Conservation (phyloP, 2,797 vertebrate genomes). For the Simalia tracyae region DNA sequence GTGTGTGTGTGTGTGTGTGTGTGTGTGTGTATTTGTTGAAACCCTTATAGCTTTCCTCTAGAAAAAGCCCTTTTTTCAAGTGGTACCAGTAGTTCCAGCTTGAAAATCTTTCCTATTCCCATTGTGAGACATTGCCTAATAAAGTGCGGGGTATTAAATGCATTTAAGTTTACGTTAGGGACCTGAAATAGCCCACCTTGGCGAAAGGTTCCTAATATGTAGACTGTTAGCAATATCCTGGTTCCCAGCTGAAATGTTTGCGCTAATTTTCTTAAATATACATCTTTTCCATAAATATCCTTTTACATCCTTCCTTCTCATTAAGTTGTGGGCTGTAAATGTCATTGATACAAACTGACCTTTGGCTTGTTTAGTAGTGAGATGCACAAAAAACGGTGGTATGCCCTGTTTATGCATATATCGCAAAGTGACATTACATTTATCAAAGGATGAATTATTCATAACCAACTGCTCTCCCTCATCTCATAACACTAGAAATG, state of each 20-base stretch:
- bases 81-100: conserved; percentile 28
- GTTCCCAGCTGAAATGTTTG: conserved; percentile 8
- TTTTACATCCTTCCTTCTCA: neutral
- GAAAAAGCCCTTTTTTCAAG: conserved; percentile 34
- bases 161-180: conserved; percentile 24
- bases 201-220: neutral
- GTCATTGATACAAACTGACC: neutral
- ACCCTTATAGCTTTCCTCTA: conserved; percentile 28
- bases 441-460: conserved; percentile 31
- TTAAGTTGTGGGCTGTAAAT: neutral
- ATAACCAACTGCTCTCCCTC: conserved; percentile 4
- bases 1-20: neutral
- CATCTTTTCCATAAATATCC: neutral
- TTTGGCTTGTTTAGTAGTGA: conserved; percentile 18
- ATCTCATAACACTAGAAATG: conserved; percentile 27
- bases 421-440: conserved; percentile 7
- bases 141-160: conserved; percentile 35
- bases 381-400: neutral
- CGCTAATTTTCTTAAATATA: neutral
- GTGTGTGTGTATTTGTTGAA: conserved; percentile 22
- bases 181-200: conserved; percentile 24
- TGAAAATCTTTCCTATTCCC: conserved; percentile 53
- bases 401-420: neutral
- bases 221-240: neutral
- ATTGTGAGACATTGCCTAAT: conserved; percentile 22